Evolutionary conservation across 2,888 invertebrate genomes (phyloP), one percentile per base, ranked within the genome.

Genomic region (Neria commutata): DNA sequence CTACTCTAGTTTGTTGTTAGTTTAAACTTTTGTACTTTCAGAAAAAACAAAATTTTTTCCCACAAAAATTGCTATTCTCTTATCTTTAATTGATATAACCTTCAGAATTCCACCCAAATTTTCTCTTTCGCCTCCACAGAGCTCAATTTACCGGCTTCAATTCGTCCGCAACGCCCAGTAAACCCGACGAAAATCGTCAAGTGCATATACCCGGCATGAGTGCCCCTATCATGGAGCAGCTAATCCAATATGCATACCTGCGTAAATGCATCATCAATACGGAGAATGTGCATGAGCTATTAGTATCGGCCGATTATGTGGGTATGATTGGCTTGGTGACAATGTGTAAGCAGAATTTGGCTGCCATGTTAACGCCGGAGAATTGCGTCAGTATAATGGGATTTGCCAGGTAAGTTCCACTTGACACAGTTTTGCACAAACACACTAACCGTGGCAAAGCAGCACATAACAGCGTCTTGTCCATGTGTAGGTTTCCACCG

Each of bases 231-330:
- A 88, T 96, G 85, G 86, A 89, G 61, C 84, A 89, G 54, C 84
- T 95, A 37, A 86, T 96, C 63, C 89, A 92, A 68, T 95, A 91
- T 80, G 91, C 94, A 0, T 96, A 97, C 81, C 84, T 94, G 42
- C 86, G 94, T 54, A 88, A 89, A 65, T 86, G 92, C 54, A 87
- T 88, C 60, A 86, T 96, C 23, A 89, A 86, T 58, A 86, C 88
- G 34, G 86, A 88, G 29, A 95, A 94, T 75, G 94, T 95, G 1
- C 90, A 91, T 72, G 87, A 89, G 71, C 83, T 96, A 14, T 85
- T 95, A 40, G 88, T 91, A 69, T 90, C 91, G 0, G 93, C 95
- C 2, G 95, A 96, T 83, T 95, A 94, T 78, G 87, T 96, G 55
- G 90, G 91, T 70, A 90, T 95, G 67, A 83, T 91, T 47, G 93